Base-by-base conservation (phyloP, 2,113 vertebrate genomes). In the Syrrhaptes paradoxus region DNA sequence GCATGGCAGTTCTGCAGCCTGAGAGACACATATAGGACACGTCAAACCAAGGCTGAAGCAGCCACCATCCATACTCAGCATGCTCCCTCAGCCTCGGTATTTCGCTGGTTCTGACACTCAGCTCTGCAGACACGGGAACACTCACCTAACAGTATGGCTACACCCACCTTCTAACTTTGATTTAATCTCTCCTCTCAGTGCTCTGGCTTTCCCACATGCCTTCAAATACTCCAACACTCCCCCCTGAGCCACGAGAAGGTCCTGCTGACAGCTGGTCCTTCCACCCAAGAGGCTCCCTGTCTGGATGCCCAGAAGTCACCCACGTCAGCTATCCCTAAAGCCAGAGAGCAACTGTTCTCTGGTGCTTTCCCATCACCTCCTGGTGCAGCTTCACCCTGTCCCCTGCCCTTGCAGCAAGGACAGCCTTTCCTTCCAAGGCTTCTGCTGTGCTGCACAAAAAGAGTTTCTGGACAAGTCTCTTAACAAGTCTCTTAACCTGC, bases 161-260 rank as follows among this genome's bases (percentile, higher is more conserved):
- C 34, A 82, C 18, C 12, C 2, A 2, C 6, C 15, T 11, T 25
- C 38, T 43, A 52, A 19, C 32, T 38, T 20, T 9, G 25, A 59
- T 20, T 7, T 43, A 25, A 13, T 16, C 19, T 36, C 45, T 48
- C 38, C 31, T 51, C 62, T 28, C 29, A 13, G 55, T 19, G 31
- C 38, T 55, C 32, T 26, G 25, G 12, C 67, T 57, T 28, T 31
- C 54, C 78, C 22, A 9, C 5, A 63, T 8, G 17, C 26, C 49
- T 26, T 61, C 49, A 46, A 43, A 19, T 4, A 3, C 7, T 52
- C 19, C 3, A 24, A 6, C 0, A 9, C 13, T 65, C 21, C 9
- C 5, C 20, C 28, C 25, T 16, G 21, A 70, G 46, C 26, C 36
- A 26, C 0, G 0, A 9, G 7, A 54, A 9, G 4, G 16, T 8